phyloP scores from a whole-genome alignment of 1,140 invertebrate genomes.

The Brachionus rubens region DNA sequence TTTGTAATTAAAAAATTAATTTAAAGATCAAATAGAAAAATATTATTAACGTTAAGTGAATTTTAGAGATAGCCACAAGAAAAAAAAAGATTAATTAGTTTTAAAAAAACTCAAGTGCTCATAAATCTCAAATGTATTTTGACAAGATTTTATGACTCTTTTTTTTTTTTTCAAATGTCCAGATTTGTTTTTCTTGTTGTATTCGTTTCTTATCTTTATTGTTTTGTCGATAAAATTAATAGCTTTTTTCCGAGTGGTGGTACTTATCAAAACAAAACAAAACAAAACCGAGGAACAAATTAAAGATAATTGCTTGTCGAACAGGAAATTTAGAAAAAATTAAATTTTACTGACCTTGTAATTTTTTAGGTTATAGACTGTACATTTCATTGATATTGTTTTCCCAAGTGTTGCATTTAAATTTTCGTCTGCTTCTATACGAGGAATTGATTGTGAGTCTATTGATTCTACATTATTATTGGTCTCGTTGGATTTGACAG shows the following conservation, averaged over 20 bases:
- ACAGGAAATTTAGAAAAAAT: not conserved
- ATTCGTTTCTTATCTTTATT: not conserved
- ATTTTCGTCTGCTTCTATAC: not conserved
- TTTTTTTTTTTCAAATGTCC: too few relatives aligned
- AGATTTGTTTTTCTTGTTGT: not conserved
- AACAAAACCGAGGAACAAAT: too few relatives aligned
- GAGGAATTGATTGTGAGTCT: not conserved
- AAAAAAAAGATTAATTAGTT: slow-evolving; percentile 1
- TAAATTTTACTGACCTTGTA: slow-evolving; percentile 9
- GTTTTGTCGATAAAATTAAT: not conserved
- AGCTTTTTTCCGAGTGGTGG: too few relatives aligned
- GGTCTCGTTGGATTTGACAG: not conserved
- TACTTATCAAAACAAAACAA: too few relatives aligned
- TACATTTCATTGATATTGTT: not conserved
- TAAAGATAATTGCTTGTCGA: not conserved
- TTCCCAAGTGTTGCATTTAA: slow-evolving; percentile 39
- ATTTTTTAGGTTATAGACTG: slow-evolving; percentile 19
- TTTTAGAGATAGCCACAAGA: not conserved
- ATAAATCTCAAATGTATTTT: slow-evolving; percentile 41
- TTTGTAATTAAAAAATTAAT: not conserved
- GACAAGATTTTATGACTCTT: slow-evolving; percentile 26
- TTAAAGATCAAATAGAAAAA: not conserved
- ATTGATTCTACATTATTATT: not conserved
- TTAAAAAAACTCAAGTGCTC: slow-evolving; percentile 14
- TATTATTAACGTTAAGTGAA: not conserved